A percentile compares a stretch with the other conserved stretches of the same genome.
These are phyloP conservation scores for Oncorhynchus tshawytscha DNA, from an alignment of 2,113 vertebrate genomes.

Conservation along the genomic window DNA sequence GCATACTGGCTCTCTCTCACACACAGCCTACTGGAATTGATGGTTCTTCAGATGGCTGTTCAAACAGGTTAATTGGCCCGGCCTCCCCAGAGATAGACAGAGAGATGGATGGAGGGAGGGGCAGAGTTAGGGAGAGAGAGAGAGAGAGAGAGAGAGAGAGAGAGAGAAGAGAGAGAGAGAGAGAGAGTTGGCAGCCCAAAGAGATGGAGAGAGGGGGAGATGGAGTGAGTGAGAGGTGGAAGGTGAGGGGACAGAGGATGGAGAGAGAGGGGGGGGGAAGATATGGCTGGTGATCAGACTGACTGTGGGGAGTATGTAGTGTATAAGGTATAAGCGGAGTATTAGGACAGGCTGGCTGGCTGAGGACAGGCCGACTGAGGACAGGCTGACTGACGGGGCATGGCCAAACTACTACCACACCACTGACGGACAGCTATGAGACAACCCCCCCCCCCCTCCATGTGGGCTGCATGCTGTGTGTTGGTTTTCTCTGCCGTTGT, in stretches of 20 bases:
- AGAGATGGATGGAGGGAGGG: slow-evolving; percentile 3
- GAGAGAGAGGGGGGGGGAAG: slow-evolving; percentile 26
- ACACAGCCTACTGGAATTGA: slow-evolving; percentile 59
- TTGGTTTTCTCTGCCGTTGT: not conserved
- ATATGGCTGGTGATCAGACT: slow-evolving; percentile 57
- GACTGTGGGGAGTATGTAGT: too few species aligned
- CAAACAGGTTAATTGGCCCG: slow-evolving; percentile 75
- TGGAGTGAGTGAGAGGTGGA: not conserved
- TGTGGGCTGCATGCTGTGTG: too few species aligned
- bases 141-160: slow-evolving; percentile 7
- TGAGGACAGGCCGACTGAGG: slow-evolving; percentile 27
- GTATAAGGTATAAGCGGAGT: too few species aligned
- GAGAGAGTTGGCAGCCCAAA: slow-evolving; percentile 30
- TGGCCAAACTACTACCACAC: slow-evolving; percentile 19
- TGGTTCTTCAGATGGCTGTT: slow-evolving; percentile 68
- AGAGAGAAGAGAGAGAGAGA: slow-evolving; percentile 12
- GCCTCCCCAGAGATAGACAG: slow-evolving; percentile 50
- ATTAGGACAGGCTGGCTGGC: slow-evolving; percentile 15
- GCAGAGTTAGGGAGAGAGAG: slow-evolving; percentile 25
- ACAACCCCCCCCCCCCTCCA: too few species aligned
- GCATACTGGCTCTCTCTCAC: slow-evolving; percentile 43
- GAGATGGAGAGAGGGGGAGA: slow-evolving; percentile 34
- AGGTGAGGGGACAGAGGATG: not conserved
- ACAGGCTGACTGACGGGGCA: slow-evolving; percentile 5
- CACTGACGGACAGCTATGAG: too few species aligned